A percentile compares a stretch with the other conserved stretches of the same genome.
phyloP scores from a whole-genome alignment of 2,888 invertebrate genomes.

The Conchocele bisecta region DNA sequence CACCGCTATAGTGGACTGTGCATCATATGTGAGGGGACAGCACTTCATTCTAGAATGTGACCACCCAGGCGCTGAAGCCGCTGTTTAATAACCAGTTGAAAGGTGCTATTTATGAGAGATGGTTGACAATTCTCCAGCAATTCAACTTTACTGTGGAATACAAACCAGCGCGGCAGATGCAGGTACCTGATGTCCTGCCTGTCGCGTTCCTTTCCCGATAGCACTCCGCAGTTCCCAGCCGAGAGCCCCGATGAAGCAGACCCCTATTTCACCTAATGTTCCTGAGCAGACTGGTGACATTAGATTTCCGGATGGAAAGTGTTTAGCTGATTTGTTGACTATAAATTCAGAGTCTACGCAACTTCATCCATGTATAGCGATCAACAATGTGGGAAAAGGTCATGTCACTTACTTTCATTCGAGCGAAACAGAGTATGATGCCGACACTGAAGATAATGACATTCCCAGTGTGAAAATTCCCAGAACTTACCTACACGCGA shows the following conservation, averaged over 20 bases:
- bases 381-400: too few relatives aligned
- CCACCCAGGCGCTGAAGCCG: constrained; percentile 18
- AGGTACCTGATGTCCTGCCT: constrained; percentile 20
- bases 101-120: constrained; percentile 14
- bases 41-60: constrained; percentile 32
- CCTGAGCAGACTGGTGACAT: constrained; percentile 1
- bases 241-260: constrained; percentile 34
- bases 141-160: constrained; percentile 11
- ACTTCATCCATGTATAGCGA: too few relatives aligned
- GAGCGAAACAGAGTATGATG: neutral
- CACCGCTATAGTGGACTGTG: constrained; percentile 18
- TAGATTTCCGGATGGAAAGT: neutral
- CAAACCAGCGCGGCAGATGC: constrained; percentile 20
- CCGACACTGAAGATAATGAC: neutral
- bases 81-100: constrained; percentile 1
- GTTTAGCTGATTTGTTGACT: too few relatives aligned
- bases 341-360: too few relatives aligned
- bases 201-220: neutral
- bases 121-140: constrained; percentile 23
- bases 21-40: constrained; percentile 1
- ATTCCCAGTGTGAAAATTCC: neutral
- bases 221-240: constrained; percentile 2
- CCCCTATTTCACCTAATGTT: constrained; percentile 29
- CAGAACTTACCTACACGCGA: too few relatives aligned
- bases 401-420: too few relatives aligned